Conservation (phyloP, 1,140 invertebrate species). For the Diorhabda elongata region DNA sequence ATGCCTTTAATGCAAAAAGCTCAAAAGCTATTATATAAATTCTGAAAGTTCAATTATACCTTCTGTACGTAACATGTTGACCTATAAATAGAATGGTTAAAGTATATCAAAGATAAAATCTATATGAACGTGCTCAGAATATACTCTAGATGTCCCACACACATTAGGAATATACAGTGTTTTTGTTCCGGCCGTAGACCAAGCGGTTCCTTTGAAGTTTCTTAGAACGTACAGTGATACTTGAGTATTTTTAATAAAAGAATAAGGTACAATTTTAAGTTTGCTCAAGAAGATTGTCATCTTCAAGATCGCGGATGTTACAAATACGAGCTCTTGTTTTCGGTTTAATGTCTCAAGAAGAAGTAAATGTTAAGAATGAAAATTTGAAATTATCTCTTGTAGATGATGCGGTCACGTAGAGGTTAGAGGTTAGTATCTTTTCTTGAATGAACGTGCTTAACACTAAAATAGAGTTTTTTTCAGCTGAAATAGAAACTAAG, state of each 20-base stretch:
- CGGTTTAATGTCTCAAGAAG: background rate
- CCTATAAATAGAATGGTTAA: too few relatives aligned
- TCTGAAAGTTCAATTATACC: too few relatives aligned
- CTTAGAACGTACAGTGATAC: background rate
- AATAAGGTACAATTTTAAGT: background rate
- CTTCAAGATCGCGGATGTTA: background rate
- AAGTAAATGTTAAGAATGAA: slow-evolving; percentile 8
- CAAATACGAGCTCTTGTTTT: background rate
- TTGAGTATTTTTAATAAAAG: background rate
- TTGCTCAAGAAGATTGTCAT: background rate
- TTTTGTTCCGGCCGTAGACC: slow-evolving; percentile 22
- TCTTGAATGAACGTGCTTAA: background rate
- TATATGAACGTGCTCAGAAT: slow-evolving; percentile 23
- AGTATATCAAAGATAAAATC: too few relatives aligned
- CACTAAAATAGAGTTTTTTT: background rate
- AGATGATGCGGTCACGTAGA: slow-evolving; percentile 2
- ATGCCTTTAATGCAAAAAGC: too few relatives aligned
- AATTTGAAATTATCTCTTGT: slow-evolving; percentile 8
- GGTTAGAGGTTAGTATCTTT: slow-evolving; percentile 3
- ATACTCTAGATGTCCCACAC: slow-evolving; percentile 28
- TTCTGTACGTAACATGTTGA: too few relatives aligned
- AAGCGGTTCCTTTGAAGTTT: slow-evolving; percentile 23
- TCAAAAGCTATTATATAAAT: too few relatives aligned
- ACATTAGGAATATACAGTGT: slow-evolving; percentile 24
- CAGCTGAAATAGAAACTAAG: too few relatives aligned